Base-by-base conservation (phyloP, 2,113 vertebrate species). In the Orthochromis indermauri region DNA sequence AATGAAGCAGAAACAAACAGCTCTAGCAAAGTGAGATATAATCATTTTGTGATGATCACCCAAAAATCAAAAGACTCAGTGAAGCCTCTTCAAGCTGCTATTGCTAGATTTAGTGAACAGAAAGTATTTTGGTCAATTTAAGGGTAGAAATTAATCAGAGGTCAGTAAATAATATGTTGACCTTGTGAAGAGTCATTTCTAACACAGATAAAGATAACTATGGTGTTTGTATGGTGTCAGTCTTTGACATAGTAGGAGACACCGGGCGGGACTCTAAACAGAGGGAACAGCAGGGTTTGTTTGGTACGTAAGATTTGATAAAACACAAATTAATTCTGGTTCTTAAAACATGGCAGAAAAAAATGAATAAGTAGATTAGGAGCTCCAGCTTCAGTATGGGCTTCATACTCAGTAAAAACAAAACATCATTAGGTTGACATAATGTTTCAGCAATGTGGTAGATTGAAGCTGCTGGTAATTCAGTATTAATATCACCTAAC, bases 1-100 rank as follows among this genome's bases (percentile, higher is more conserved):
- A 89, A 24, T 26, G 37, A 12, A 53, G 73, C 14, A 85, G 86
- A 83, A 90, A 92, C 87, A 90, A 91, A 88, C 6, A 81, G 7
- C 53, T 11, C 14, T 8, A 13, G n/a, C 53, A 68, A 28, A 40
- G 57, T 14, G 5, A 81, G 53, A 76, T 17, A n/a, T 81, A 31
- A 86, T 82, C 31, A 4, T 49, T 73, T 10, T 78, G 35, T 24
- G 3, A 42, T 47, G 8, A 47, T 47, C 28, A 24, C 8, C 11
- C 63, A 68, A 40, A 68, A 37, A 51, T 51, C 73, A 35, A 49
- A 13, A 51, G 28, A 51, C 45, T 55, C 5, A 24, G 45, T 21
- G 26, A 3, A 4, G 17, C 51, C 26, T 5, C 8, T 57, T 42
- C 24, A 10, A 14, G 14, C 2, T 35, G 24, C 14, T 86, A 47